Percentiles rank a stretch among this genome's conserved stretches.
Evolutionary conservation across 1,140 invertebrate genomes (phyloP).

Genomic region (Ruditapes philippinarum): DNA sequence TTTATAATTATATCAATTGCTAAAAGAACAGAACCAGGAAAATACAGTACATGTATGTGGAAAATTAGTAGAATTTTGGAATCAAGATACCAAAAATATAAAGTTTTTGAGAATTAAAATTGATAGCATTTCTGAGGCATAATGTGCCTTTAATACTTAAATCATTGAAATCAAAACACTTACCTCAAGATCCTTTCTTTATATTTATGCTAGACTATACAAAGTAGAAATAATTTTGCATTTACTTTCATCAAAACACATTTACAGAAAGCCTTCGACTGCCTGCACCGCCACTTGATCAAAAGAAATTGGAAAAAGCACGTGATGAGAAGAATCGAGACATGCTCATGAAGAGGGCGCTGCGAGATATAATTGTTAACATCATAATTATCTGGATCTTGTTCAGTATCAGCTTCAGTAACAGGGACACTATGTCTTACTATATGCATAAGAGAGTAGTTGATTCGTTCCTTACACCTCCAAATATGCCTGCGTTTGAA

Average conservation of each 20-base stretch:
- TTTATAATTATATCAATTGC: too few relatives aligned
- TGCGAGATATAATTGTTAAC: constrained; percentile 68
- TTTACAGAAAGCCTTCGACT: constrained; percentile 61
- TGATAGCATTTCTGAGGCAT: too few relatives aligned
- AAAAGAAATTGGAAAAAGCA: constrained; percentile 61
- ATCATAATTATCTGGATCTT: constrained; percentile 75
- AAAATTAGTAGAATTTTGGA: too few relatives aligned
- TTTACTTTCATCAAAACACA: not conserved
- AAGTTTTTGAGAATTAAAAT: too few relatives aligned
- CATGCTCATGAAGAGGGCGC: constrained; percentile 66
- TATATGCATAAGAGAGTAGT: constrained; percentile 63
- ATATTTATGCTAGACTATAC: not conserved
- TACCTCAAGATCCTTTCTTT: not conserved
- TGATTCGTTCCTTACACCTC: constrained; percentile 58
- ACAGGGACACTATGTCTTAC: constrained; percentile 70
- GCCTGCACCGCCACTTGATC: constrained; percentile 66
- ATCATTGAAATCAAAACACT: not conserved
- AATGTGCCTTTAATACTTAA: too few relatives aligned
- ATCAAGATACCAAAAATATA: too few relatives aligned
- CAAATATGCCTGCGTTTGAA: constrained; percentile 11
- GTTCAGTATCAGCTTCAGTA: constrained; percentile 74
- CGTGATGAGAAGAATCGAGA: constrained; percentile 64
- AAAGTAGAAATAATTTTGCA: not conserved
- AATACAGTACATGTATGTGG: too few relatives aligned
- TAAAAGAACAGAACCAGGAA: too few relatives aligned